These are phyloP conservation scores for Tenualosa thibaudeaui DNA, from an alignment of 2,797 vertebrate genomes.

Conservation along the genomic window DNA sequence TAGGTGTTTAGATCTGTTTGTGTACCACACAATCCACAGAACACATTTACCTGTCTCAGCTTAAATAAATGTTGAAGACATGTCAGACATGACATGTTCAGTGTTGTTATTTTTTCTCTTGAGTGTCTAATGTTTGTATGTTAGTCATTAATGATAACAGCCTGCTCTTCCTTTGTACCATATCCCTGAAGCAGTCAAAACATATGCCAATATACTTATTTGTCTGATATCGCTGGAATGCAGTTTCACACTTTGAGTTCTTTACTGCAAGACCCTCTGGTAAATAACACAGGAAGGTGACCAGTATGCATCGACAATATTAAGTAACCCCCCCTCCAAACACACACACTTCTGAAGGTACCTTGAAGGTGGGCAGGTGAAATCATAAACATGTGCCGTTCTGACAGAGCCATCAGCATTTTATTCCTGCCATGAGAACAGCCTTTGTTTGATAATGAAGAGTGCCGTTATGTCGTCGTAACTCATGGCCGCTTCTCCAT, in stretches of 20 bases:
- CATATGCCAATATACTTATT: neutral
- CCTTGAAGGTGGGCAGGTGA: slow-evolving; percentile 30
- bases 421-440: slow-evolving; percentile 25
- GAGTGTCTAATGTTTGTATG: neutral
- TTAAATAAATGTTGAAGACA: neutral
- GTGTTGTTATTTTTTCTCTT: neutral
- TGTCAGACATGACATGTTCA: no score
- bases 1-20: neutral
- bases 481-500: slow-evolving; percentile 20
- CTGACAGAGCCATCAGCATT: slow-evolving; percentile 54
- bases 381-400: slow-evolving; percentile 43
- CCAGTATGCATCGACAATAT: neutral
- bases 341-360: neutral
- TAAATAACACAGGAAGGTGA: neutral
- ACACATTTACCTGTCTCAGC: neutral
- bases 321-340: neutral
- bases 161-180: neutral
- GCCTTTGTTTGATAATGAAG: slow-evolving; percentile 34
- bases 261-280: neutral
- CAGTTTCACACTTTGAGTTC: neutral
- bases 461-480: slow-evolving; percentile 20
- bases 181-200: neutral
- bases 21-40: neutral
- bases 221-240: no score
- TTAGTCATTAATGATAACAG: neutral